phyloP scores from a whole-genome alignment of 35 echinoderm and acorn worm genomes.

The Chiridota heheva region DNA sequence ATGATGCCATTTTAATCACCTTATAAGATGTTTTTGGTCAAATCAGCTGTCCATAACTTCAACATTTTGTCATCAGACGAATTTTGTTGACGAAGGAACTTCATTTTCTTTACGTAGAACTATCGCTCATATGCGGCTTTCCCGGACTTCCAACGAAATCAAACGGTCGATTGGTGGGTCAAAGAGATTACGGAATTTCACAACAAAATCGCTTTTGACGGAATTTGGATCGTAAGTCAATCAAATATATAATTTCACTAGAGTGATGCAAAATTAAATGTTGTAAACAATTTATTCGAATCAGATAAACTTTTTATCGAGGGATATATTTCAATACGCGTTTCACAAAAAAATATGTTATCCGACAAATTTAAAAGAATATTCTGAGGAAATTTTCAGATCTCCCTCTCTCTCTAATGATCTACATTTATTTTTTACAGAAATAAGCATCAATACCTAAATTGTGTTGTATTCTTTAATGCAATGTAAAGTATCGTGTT shows the following conservation, averaged over 20 bases:
- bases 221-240: constrained; percentile 93
- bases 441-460: too few relatives aligned
- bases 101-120: constrained; percentile 47
- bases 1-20: neutral
- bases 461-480: neutral
- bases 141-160: constrained; percentile 67
- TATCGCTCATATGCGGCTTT: constrained; percentile 78
- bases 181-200: constrained; percentile 64
- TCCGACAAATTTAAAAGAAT: neutral
- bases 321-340: neutral
- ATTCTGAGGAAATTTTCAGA: too few relatives aligned
- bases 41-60: neutral
- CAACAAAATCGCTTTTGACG: constrained; percentile 72
- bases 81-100: neutral
- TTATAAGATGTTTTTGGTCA: neutral
- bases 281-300: neutral
- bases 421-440: too few relatives aligned
- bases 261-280: neutral
- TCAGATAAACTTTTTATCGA: neutral
- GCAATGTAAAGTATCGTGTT: neutral
- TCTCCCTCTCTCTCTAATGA: too few relatives aligned
- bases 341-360: neutral
- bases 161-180: constrained; percentile 75
- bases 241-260: neutral
- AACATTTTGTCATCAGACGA: neutral